Conservation (phyloP, 1,140 invertebrate species). For the Bathynomus jamesi region DNA sequence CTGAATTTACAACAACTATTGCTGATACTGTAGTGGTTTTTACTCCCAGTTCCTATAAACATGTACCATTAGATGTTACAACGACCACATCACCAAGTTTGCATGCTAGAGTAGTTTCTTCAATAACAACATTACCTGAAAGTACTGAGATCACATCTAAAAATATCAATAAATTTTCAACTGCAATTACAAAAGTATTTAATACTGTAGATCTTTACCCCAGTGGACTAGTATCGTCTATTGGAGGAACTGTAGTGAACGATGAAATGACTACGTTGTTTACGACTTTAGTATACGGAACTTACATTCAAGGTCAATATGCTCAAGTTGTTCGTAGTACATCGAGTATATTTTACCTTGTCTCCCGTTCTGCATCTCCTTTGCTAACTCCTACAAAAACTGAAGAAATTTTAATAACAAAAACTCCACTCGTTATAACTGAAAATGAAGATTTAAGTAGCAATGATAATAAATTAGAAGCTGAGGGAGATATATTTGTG, state of each 20-base stretch:
- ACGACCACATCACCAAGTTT: constrained; percentile 18
- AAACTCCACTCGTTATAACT: constrained; percentile 44
- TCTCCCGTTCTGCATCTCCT: no score
- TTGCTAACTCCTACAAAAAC: no score
- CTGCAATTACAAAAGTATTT: constrained; percentile 42
- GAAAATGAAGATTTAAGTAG: constrained; percentile 35
- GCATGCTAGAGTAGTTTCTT: constrained; percentile 16
- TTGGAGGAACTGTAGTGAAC: constrained; percentile 44
- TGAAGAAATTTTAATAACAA: no score
- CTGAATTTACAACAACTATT: constrained; percentile 83
- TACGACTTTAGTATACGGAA: constrained; percentile 49
- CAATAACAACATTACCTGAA: neutral
- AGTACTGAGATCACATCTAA: neutral
- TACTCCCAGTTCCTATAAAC: constrained; percentile 35
- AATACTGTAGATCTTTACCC: constrained; percentile 44
- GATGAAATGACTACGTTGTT: constrained; percentile 47
- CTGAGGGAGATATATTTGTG: constrained; percentile 42
- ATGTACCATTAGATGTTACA: constrained; percentile 26
- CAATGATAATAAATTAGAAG: constrained; percentile 38
- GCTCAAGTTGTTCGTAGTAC: constrained; percentile 49
- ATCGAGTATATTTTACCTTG: constrained; percentile 45
- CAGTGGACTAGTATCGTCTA: constrained; percentile 48
- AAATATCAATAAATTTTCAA: constrained; percentile 26
- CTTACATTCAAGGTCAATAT: constrained; percentile 48
- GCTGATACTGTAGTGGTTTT: constrained; percentile 61